Evolutionary conservation across 2,113 vertebrate genomes (phyloP), one percentile per base, ranked within the genome.

Genomic region (Girardinichthys multiradiatus): DNA sequence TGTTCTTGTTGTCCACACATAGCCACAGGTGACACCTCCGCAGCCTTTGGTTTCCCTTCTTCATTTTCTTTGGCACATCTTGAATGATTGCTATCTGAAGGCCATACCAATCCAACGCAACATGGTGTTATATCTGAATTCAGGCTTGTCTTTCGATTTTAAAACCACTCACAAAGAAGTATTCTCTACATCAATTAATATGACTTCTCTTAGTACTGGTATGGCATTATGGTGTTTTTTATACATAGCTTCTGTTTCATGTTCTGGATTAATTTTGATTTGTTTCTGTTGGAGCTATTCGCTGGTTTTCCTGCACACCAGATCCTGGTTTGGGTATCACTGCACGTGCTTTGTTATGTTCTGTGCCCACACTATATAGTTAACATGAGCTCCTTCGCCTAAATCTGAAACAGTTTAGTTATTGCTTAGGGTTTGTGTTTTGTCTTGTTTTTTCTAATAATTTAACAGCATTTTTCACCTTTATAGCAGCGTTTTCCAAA

Each of bases 1-100:
- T 79, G 67, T 67, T 77, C 29, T 63, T 17, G 1, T n/a, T 68
- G 65, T 81, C 67, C 7, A 17, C 29, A 35, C 8, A 8, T 57
- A 4, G 57, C 77, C 67, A 31, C 35, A 65, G 27, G n/a, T 4
- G 12, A 48, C 15, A 64, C 5, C 4, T 75, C 45, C 42, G 14
- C 54, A 13, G 17, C 24, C 24, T 73, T 11, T 11, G n/a, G 9
- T 39, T 64, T 70, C 27, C 65, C 57, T 77, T 27, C 67, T 64
- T 64, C 71, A 81, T 85, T 37, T 31, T 30, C 33, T 4, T 10
- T 33, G 33, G 21, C 10, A 63, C 28, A 59, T 59, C 15, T 15
- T 30, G 48, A 24, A 54, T 21, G n/a, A 54, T 9, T 54, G 7
- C n/a, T 21, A 54, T 54, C 48, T 2, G 9, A 51, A 21, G 21